phyloP scores from a whole-genome alignment of 1,140 invertebrate species.

The Trichonephila clavipes region DNA sequence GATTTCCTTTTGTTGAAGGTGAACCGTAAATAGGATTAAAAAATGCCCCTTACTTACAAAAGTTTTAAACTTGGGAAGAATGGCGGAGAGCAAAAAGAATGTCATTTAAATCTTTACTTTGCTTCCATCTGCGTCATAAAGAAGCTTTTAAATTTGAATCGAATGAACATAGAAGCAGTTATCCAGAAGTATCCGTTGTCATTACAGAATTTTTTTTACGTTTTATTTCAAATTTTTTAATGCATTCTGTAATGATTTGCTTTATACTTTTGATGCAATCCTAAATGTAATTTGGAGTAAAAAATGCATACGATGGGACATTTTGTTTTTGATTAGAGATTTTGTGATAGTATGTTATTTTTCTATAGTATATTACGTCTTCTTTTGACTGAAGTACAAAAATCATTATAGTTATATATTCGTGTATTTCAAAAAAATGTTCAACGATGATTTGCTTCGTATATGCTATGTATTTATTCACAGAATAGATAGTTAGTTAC shows the following conservation, averaged over 20 bases:
- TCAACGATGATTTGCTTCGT: too few species aligned
- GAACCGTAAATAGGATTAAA: conserved; percentile 27
- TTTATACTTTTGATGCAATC: not conserved
- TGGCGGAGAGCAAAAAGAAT: not conserved
- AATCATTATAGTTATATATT: too few species aligned
- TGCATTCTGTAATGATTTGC: not conserved
- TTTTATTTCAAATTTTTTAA: not conserved
- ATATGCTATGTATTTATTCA: too few species aligned
- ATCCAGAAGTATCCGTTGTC: not conserved
- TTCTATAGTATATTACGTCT: too few species aligned
- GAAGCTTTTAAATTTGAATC: not conserved
- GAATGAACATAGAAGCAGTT: not conserved
- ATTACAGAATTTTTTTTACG: not conserved
- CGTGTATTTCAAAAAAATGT: too few species aligned
- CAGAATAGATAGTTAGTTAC: too few species aligned
- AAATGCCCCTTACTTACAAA: conserved; percentile 27
- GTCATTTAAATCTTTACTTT: conserved; percentile 27
- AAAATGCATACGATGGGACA: not conserved
- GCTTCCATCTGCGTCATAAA: not conserved
- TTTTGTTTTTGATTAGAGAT: not conserved
- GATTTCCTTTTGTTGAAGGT: conserved; percentile 9
- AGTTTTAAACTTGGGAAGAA: conserved; percentile 20
- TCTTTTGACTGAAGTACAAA: too few species aligned
- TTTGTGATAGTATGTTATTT: too few species aligned
- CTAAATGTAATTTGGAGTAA: not conserved